Evolutionary conservation across 2,888 invertebrate species (phyloP), one percentile per base, ranked within the genome.

Genomic region (Nemotelus pantherinus): DNA sequence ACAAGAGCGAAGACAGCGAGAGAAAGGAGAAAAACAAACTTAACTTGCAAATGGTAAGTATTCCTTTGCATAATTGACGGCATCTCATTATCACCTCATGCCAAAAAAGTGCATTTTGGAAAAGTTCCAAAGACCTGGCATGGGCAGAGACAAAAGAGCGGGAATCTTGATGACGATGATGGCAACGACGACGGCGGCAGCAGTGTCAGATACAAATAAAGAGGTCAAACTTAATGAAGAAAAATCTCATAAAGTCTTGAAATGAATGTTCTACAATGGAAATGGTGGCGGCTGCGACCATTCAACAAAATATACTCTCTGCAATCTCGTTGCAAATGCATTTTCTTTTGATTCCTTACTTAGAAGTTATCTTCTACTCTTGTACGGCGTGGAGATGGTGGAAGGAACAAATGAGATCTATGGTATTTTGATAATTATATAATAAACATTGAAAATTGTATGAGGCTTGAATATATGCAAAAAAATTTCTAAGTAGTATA

Each of bases 161-260:
- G 60, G 7, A 39, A 43, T 60, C 55, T 43, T 10, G 55, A 47
- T 48, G 48, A 67, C 25, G 48, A 43, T 43, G 2, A 55, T 9
- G 60, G 7, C 43, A 7, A 7, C 60, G 10, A 57, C 3, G 6
- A 25, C 65, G 45, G 2, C n/a, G 48, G 48, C 50, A 39, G 57
- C 55, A 44, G 48, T 74, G 74, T 74, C 74, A 74, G 74, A 74
- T 63, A 74, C 74, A 74, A 74, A 74, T 74, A 74, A 74, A 74
- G 74, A 74, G 74, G 74, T 74, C 74, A 74, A 74, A 74, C 74
- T 74, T 74, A 74, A 74, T 74, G 74, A 74, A 74, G 74, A 74
- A 74, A 74, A 74, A 74, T 60, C 74, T 47, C 74, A 74, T 74
- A 60, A 74, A 74, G 63, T 76, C 65, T 43, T 55, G 76, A 76